Evolutionary conservation across 2,797 vertebrate species (phyloP).

Genomic region (Oryzias sinensis): DNA sequence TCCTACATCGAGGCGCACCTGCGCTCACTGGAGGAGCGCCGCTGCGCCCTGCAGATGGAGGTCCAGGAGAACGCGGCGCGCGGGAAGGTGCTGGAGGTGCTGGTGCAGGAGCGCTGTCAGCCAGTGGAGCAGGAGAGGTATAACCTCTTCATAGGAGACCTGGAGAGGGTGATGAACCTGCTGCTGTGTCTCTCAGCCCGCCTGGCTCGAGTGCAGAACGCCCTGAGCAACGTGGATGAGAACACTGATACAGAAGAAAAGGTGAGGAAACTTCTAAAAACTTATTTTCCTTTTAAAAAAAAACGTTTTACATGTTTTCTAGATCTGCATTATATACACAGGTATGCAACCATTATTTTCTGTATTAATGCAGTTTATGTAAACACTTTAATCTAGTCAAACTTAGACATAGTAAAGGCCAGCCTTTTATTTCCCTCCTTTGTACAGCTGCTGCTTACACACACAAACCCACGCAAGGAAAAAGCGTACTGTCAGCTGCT

Average conservation of each 20-base stretch:
- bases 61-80: slow-evolving; percentile 60
- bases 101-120: slow-evolving; percentile 73
- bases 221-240: slow-evolving; percentile 81
- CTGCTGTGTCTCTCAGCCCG: slow-evolving; percentile 90
- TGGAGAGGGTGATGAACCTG: slow-evolving; percentile 94
- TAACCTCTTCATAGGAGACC: slow-evolving; percentile 86
- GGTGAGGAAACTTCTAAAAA: slow-evolving; percentile 69
- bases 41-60: slow-evolving; percentile 66
- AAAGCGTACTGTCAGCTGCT: slow-evolving; percentile 1
- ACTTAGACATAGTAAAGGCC: too few species aligned
- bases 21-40: slow-evolving; percentile 64
- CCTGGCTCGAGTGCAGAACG: slow-evolving; percentile 87
- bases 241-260: slow-evolving; percentile 85
- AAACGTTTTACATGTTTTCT: too few species aligned
- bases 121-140: slow-evolving; percentile 87
- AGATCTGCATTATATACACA: too few species aligned
- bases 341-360: too few species aligned
- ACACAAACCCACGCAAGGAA: not conserved
- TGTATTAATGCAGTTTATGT: too few species aligned
- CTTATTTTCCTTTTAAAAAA: too few species aligned
- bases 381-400: too few species aligned
- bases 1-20: slow-evolving; percentile 73
- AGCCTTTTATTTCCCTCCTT: too few species aligned
- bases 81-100: slow-evolving; percentile 69
- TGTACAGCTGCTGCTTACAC: slow-evolving; percentile 23